Percentiles rank a stretch among this genome's conserved stretches.
Evolutionary conservation across 2,113 vertebrate species (phyloP).

Genomic region (Engystomops pustulosus): DNA sequence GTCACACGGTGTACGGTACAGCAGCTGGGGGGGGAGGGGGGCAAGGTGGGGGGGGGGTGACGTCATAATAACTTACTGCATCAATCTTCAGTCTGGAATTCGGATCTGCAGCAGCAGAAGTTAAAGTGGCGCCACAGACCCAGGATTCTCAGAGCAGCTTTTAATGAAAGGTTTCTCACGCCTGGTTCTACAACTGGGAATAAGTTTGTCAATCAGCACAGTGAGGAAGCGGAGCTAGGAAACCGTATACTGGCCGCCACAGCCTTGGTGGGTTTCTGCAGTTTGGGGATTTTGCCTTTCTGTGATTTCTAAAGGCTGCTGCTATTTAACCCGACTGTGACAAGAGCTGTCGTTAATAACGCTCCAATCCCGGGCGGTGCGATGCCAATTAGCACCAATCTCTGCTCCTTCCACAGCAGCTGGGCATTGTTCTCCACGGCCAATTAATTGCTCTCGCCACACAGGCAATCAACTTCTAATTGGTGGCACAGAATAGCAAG

Average conservation of each 20-base stretch:
- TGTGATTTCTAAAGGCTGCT: slow-evolving; percentile 46
- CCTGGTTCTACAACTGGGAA: slow-evolving; percentile 50
- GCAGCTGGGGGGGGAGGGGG: too few species aligned
- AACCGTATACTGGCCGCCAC: slow-evolving; percentile 53
- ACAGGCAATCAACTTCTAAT: slow-evolving; percentile 68
- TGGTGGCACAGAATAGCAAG: slow-evolving; percentile 54
- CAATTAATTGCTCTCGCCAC: slow-evolving; percentile 75
- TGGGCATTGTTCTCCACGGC: slow-evolving; percentile 69
- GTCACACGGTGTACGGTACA: not conserved
- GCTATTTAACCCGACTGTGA: slow-evolving; percentile 55
- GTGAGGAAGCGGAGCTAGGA: slow-evolving; percentile 32
- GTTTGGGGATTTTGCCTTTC: slow-evolving; percentile 26
- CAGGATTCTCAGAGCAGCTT: slow-evolving; percentile 36
- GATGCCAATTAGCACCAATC: slow-evolving; percentile 79
- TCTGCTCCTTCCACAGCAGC: slow-evolving; percentile 77
- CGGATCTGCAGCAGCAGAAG: not conserved
- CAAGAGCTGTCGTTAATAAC: slow-evolving; percentile 59
- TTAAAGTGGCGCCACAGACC: slow-evolving; percentile 35
- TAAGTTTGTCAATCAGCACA: slow-evolving; percentile 57
- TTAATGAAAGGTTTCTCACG: slow-evolving; percentile 57
- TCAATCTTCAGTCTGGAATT: slow-evolving; percentile 32
- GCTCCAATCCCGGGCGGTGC: slow-evolving; percentile 70
- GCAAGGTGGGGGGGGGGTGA: not conserved
- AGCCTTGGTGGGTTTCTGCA: slow-evolving; percentile 45
- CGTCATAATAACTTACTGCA: not conserved